Percentiles rank a stretch among this genome's conserved stretches.
phyloP scores from a whole-genome alignment of 2,113 vertebrate genomes.

The Callionymus lyra region DNA sequence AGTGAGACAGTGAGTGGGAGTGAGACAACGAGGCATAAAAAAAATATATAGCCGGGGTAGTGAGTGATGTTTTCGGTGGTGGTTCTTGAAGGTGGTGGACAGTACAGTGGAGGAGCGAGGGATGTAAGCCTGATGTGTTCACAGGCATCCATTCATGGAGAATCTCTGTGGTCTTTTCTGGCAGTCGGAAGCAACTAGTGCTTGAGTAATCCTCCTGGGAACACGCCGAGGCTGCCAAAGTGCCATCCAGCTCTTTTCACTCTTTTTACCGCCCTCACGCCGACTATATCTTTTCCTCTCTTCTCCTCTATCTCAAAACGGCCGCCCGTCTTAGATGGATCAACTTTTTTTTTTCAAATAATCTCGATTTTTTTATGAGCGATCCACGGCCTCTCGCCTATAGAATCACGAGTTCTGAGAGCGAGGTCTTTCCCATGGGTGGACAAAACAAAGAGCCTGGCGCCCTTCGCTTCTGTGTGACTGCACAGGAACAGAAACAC shows the following conservation, averaged over 20 bases:
- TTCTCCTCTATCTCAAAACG: slow-evolving; percentile 22
- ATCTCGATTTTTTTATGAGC: slow-evolving; percentile 2
- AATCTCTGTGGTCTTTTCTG: slow-evolving; percentile 40
- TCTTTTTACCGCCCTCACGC: slow-evolving; percentile 27
- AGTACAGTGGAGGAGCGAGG: slow-evolving; percentile 4
- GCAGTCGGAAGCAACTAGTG: slow-evolving; percentile 44
- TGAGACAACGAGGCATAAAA: not conserved
- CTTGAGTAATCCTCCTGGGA: slow-evolving; percentile 73
- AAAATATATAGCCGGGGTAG: no score
- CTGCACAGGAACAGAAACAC: slow-evolving; percentile 59
- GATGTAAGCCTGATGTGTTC: slow-evolving; percentile 4
- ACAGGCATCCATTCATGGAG: slow-evolving; percentile 34
- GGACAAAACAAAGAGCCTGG: slow-evolving; percentile 51
- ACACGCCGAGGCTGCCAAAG: slow-evolving; percentile 62
- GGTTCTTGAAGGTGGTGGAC: not conserved
- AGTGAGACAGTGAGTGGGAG: slow-evolving; percentile 6
- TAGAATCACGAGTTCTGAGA: slow-evolving; percentile 49
- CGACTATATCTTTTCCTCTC: slow-evolving; percentile 8
- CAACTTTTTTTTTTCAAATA: not conserved
- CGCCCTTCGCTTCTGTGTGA: slow-evolving; percentile 58
- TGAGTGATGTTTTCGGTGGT: no score
- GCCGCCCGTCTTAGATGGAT: not conserved
- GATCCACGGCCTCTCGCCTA: slow-evolving; percentile 15
- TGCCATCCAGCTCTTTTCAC: slow-evolving; percentile 57
- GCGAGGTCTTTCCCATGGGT: slow-evolving; percentile 55